These are phyloP conservation scores for Netelia inedita DNA, from an alignment of 2,888 invertebrate species.

Conservation along the genomic window DNA sequence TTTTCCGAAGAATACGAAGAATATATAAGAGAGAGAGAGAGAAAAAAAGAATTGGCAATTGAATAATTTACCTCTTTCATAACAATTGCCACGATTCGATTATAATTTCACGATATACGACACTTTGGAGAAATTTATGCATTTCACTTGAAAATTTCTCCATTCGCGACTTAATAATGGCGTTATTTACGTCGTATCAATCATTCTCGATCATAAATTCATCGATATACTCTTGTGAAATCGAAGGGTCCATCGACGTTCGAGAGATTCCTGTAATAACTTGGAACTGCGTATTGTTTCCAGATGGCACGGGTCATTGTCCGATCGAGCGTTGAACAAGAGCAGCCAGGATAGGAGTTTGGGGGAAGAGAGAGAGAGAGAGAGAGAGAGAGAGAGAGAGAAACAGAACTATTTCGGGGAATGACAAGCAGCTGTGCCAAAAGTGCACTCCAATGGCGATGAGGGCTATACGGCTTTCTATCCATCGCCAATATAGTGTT, in stretches of 20 bases:
- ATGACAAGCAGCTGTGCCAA: constrained; percentile 67
- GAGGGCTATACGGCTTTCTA: constrained; percentile 12
- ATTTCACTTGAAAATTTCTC: neutral
- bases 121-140: neutral
- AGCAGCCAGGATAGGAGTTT: neutral
- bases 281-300: constrained; percentile 20
- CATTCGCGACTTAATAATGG: neutral
- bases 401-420: constrained; percentile 67
- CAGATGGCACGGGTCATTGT: constrained; percentile 49
- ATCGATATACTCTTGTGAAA: neutral
- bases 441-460: constrained; percentile 57
- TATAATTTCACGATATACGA: constrained; percentile 1
- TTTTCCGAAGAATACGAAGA: neutral
- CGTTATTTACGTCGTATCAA: neutral
- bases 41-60: neutral
- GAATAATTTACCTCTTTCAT: neutral
- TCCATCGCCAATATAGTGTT: constrained; percentile 8
- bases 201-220: neutral
- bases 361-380: no score
- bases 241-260: neutral
- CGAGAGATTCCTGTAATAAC: neutral
- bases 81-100: neutral
- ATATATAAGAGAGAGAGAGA: neutral
- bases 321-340: constrained; percentile 40
- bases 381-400: neutral